Evolutionary conservation across 1,140 invertebrate species (phyloP).

Genomic region (Cyclargus thomasi): DNA sequence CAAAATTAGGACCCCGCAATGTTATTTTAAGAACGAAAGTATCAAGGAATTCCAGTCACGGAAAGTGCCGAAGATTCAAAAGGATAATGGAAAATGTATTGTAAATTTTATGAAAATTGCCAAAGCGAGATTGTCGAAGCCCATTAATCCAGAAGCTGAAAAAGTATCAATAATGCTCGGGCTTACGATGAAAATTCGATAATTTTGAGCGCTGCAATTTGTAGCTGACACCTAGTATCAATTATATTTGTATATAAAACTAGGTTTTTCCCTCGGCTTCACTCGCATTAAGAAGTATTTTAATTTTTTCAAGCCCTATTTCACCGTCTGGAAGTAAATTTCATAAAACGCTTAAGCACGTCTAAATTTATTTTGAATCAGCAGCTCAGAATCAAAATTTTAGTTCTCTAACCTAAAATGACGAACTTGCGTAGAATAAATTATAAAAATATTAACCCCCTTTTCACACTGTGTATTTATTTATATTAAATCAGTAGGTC

Average conservation of each 20-base stretch:
- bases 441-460: no score
- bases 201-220: not conserved
- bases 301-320: not conserved
- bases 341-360: no score
- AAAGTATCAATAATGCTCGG: not conserved
- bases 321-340: no score
- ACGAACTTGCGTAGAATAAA: no score
- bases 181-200: not conserved
- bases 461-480: no score
- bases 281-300: not conserved
- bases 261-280: no score
- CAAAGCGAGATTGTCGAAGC: not conserved
- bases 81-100: conserved; percentile 3
- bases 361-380: no score
- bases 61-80: not conserved
- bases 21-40: not conserved
- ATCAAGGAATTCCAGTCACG: not conserved
- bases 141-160: not conserved
- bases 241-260: not conserved
- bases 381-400: no score
- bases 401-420: no score
- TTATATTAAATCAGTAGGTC: no score
- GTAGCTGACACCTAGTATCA: not conserved
- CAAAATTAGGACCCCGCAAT: not conserved
- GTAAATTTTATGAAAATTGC: conserved; percentile 1